Evolutionary conservation across 2,888 invertebrate species (phyloP).

Genomic region (Temnothorax rugatulus): DNA sequence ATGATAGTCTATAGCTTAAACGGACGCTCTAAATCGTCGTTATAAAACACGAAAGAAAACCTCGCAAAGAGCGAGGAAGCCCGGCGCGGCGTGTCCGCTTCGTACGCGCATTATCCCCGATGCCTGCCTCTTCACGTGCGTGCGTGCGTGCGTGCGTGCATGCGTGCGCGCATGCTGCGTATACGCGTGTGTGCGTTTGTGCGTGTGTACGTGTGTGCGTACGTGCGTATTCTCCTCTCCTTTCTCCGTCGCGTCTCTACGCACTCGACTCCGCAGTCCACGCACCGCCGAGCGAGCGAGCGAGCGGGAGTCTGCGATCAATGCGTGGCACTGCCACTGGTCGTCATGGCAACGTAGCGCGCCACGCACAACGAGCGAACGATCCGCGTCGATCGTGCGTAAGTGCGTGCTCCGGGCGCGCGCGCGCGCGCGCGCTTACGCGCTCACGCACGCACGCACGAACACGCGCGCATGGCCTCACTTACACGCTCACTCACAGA

Average conservation of each 20-base stretch:
- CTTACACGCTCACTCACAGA: conserved; percentile 42
- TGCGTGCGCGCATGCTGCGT: conserved; percentile 27
- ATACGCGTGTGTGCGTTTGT: conserved; percentile 12
- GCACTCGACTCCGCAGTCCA: conserved; percentile 63
- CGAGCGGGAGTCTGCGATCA: conserved; percentile 85
- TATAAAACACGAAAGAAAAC: conserved; percentile 54
- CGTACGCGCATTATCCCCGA: conserved; percentile 66
- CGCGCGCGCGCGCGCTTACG: conserved; percentile 49
- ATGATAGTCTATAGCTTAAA: background rate
- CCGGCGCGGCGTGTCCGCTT: conserved; percentile 49
- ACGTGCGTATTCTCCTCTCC: conserved; percentile 58
- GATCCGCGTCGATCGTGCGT: conserved; percentile 83
- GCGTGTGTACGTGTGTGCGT: background rate
- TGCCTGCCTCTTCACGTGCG: conserved; percentile 55
- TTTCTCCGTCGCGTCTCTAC: conserved; percentile 64
- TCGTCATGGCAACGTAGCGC: conserved; percentile 85
- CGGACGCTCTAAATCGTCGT: conserved; percentile 40
- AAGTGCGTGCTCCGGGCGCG: conserved; percentile 67
- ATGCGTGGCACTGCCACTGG: conserved; percentile 85
- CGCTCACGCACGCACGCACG: conserved; percentile 10
- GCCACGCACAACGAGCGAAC: conserved; percentile 80
- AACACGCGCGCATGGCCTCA: conserved; percentile 38
- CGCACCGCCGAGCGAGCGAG: conserved; percentile 61
- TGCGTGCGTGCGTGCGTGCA: conserved; percentile 47
- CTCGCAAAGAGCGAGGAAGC: conserved; percentile 46